Evolutionary conservation across 1,140 invertebrate species (phyloP).

Genomic region (fruit fly (Drosophila melanogaster)): DNA sequence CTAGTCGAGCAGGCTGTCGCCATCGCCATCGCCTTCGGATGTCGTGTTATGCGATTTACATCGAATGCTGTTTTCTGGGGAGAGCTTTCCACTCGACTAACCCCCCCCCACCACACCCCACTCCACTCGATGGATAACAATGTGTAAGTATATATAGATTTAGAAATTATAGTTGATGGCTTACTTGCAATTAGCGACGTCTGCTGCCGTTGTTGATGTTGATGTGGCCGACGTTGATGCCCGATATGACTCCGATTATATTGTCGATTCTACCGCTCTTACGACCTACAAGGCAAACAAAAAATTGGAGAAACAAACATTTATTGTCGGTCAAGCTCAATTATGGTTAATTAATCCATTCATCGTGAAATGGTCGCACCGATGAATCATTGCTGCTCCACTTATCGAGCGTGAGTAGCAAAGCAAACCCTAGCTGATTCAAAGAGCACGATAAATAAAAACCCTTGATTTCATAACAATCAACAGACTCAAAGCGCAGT

Average conservation of each 20-base stretch:
- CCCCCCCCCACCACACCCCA: neutral
- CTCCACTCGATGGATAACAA: slow-evolving; percentile 1
- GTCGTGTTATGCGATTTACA: slow-evolving; percentile 77
- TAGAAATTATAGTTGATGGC: slow-evolving; percentile 46
- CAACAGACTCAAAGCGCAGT: neutral
- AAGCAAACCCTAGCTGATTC: slow-evolving; percentile 3
- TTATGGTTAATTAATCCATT: slow-evolving; percentile 36
- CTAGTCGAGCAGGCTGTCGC: slow-evolving; percentile 78
- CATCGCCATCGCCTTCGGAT: slow-evolving; percentile 54
- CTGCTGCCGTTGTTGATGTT: slow-evolving; percentile 2
- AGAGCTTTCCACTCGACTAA: slow-evolving; percentile 28
- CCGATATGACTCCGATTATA: slow-evolving; percentile 33
- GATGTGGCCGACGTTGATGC: slow-evolving; percentile 5
- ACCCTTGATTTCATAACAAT: neutral
- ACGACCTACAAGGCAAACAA: slow-evolving; percentile 65
- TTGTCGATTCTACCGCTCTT: slow-evolving; percentile 25
- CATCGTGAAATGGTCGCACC: slow-evolving; percentile 30
- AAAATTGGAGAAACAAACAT: slow-evolving; percentile 28
- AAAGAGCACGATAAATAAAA: neutral
- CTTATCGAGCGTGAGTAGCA: slow-evolving; percentile 11
- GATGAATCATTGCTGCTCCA: slow-evolving; percentile 28
- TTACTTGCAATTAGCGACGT: slow-evolving; percentile 48
- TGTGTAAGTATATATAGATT: slow-evolving; percentile 25
- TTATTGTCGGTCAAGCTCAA: slow-evolving; percentile 15
- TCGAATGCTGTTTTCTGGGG: slow-evolving; percentile 41